These are phyloP conservation scores for Cyprinus carpio DNA, from an alignment of 2,113 vertebrate genomes.

Conservation along the genomic window DNA sequence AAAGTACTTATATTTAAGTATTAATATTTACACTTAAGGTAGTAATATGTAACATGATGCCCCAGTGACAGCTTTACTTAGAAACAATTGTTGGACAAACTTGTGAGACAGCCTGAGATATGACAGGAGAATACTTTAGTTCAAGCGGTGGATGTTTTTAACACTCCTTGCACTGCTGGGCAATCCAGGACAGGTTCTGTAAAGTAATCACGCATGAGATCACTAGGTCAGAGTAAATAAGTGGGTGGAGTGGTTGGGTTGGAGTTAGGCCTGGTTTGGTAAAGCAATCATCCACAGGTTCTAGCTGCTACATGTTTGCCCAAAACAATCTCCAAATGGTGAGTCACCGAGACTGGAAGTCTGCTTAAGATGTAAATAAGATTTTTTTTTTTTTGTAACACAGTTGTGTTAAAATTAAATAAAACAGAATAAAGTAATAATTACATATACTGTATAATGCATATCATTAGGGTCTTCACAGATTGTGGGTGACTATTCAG, in stretches of 20 bases:
- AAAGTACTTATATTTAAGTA: no score
- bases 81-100: background rate
- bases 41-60: background rate
- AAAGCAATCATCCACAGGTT: slow-evolving; percentile 7
- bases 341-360: background rate
- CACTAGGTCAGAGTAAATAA: background rate
- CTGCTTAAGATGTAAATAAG: background rate
- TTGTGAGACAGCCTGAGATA: background rate
- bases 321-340: background rate
- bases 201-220: background rate
- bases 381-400: background rate
- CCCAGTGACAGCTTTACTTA: background rate
- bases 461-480: background rate
- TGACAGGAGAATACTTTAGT: background rate
- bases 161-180: background rate
- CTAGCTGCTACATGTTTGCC: background rate
- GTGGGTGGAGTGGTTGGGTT: background rate
- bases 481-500: background rate
- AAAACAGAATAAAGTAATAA: background rate
- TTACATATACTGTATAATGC: background rate
- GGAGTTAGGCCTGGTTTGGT: background rate
- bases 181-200: background rate
- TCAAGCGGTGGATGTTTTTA: background rate
- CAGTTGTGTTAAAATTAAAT: background rate
- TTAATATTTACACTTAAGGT: background rate